Evolutionary conservation across 1,140 invertebrate species (phyloP).

Genomic region (Leptinotarsa lineolata): DNA sequence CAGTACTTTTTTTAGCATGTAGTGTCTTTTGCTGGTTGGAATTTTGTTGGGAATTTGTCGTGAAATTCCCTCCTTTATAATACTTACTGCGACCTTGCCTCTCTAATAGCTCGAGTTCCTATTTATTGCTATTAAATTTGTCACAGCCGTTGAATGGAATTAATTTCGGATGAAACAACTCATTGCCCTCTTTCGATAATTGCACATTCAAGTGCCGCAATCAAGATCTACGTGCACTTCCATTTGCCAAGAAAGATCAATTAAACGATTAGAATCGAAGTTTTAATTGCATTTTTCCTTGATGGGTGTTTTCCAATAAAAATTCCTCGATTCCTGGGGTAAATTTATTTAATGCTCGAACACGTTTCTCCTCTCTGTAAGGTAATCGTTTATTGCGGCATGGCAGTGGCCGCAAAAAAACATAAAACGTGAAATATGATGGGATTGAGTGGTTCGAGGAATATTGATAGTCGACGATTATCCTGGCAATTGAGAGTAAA

Average conservation of each 20-base stretch:
- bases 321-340: conserved; percentile 19
- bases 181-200: too few species aligned
- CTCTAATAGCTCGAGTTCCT: too few species aligned
- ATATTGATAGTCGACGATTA: conserved; percentile 8
- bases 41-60: too few species aligned
- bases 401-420: conserved; percentile 9
- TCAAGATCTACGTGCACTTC: conserved; percentile 8
- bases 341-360: conserved; percentile 11
- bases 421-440: conserved; percentile 18
- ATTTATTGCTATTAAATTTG: too few species aligned
- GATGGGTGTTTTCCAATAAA: conserved; percentile 22
- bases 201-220: neutral
- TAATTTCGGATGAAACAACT: too few species aligned
- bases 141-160: too few species aligned
- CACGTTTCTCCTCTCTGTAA: conserved; percentile 10
- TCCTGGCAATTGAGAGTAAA: neutral
- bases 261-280: conserved; percentile 19
- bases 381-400: neutral
- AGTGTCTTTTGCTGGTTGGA: too few species aligned
- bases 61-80: too few species aligned
- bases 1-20: too few species aligned
- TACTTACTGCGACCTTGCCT: too few species aligned
- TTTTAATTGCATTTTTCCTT: conserved; percentile 26
- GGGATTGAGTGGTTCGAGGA: neutral
- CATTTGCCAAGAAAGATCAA: conserved; percentile 12